Percentiles rank a stretch among this genome's conserved stretches.
phyloP scores from a whole-genome alignment of 2,888 invertebrate genomes.

The Sinopyrophorus schimmeli region DNA sequence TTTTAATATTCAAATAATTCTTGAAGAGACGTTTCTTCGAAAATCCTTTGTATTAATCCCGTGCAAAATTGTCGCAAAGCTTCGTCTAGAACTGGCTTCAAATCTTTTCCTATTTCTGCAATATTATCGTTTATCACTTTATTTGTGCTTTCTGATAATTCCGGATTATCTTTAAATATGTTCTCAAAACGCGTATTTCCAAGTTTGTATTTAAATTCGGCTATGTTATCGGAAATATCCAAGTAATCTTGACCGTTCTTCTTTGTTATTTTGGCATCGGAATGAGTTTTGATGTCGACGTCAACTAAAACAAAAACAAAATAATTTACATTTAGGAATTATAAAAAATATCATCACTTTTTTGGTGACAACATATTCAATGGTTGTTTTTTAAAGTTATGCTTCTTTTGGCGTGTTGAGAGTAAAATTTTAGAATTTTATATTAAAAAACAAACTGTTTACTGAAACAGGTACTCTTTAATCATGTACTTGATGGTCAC shows the following conservation, averaged over 20 bases:
- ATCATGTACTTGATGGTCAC: no score
- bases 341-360: no score
- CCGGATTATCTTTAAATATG: conserved; percentile 39
- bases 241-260: conserved; percentile 31
- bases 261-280: conserved; percentile 18
- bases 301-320: conserved; percentile 48
- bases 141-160: conserved; percentile 38
- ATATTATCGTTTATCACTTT: conserved; percentile 38
- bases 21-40: conserved; percentile 26
- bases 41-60: conserved; percentile 32
- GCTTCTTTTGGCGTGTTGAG: no score
- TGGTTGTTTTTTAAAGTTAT: no score
- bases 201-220: neutral
- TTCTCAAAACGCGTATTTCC: conserved; percentile 35
- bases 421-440: no score
- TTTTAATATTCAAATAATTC: conserved; percentile 9
- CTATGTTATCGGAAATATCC: conserved; percentile 19
- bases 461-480: no score
- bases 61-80: conserved; percentile 31
- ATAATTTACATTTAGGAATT: no score
- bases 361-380: no score
- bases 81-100: conserved; percentile 37
- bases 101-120: conserved; percentile 34
- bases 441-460: no score
- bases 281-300: conserved; percentile 48